phyloP scores from a whole-genome alignment of 1,140 invertebrate genomes.

The Lepidurus couesii region DNA sequence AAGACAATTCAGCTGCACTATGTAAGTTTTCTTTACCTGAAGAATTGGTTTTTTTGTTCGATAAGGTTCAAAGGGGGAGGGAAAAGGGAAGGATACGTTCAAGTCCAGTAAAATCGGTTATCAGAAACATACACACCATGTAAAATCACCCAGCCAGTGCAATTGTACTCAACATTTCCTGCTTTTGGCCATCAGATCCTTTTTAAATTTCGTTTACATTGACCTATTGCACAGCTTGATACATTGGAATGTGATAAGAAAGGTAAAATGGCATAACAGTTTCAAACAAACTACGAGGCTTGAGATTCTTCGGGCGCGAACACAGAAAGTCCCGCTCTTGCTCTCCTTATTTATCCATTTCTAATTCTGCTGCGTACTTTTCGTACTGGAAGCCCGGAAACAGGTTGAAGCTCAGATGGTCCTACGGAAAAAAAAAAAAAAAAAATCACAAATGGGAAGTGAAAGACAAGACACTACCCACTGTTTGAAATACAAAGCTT shows the following conservation, averaged over 20 bases:
- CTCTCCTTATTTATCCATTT: conserved; percentile 25
- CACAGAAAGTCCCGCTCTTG: background rate
- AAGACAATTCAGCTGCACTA: background rate
- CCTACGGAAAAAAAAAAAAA: background rate
- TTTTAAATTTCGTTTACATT: conserved; percentile 4
- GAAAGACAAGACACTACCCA: background rate
- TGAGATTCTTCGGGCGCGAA: background rate
- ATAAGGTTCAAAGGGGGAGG: background rate
- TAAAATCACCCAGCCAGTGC: background rate
- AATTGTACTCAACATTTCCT: background rate
- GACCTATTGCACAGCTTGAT: background rate
- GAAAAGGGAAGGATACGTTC: background rate
- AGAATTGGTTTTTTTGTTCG: background rate
- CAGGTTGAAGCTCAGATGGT: conserved; percentile 31
- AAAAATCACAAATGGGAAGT: background rate
- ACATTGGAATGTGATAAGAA: background rate
- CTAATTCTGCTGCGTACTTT: conserved; percentile 27
- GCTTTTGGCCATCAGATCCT: background rate
- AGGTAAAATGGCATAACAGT: background rate
- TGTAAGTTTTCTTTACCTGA: background rate
- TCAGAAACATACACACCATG: background rate
- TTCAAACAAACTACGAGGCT: background rate
- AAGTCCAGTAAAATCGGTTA: background rate
- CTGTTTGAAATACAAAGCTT: too few relatives aligned
- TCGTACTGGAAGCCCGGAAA: conserved; percentile 30